phyloP scores from a whole-genome alignment of 2,797 vertebrate genomes.

The Falco novaeseelandiae region DNA sequence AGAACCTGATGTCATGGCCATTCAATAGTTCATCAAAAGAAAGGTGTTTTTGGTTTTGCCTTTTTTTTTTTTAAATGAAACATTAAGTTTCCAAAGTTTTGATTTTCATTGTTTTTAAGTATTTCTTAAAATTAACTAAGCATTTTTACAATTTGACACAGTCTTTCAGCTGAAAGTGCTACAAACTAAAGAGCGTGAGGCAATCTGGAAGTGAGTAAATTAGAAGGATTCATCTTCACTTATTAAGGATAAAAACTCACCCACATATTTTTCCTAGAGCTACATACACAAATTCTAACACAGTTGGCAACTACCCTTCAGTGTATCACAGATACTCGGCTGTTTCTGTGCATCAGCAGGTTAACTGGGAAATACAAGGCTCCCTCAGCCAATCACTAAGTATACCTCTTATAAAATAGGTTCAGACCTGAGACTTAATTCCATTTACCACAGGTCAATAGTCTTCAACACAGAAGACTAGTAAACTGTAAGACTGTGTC shows the following conservation, averaged over 20 bases:
- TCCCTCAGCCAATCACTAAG: not conserved
- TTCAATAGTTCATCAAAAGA: not conserved
- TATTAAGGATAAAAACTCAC: not conserved
- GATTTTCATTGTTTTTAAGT: not conserved
- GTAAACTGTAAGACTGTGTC: not conserved
- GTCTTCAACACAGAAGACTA: not conserved
- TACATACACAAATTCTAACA: not conserved
- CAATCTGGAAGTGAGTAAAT: not conserved
- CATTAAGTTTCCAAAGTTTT: not conserved
- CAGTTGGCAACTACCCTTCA: not conserved
- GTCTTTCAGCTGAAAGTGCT: not conserved
- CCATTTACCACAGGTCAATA: not conserved
- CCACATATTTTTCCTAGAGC: not conserved
- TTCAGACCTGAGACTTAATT: not conserved
- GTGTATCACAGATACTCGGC: not conserved
- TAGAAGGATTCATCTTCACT: fast-evolving
- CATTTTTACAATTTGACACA: not conserved
- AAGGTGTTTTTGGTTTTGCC: not conserved
- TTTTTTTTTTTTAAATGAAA: not conserved
- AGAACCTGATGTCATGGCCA: not conserved
- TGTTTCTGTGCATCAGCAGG: not conserved
- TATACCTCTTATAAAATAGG: not conserved
- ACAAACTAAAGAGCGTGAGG: not conserved
- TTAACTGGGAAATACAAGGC: not conserved
- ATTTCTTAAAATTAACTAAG: not conserved